These are phyloP conservation scores for Napeogenes inachia DNA, from an alignment of 2,888 invertebrate species.

Conservation along the genomic window DNA sequence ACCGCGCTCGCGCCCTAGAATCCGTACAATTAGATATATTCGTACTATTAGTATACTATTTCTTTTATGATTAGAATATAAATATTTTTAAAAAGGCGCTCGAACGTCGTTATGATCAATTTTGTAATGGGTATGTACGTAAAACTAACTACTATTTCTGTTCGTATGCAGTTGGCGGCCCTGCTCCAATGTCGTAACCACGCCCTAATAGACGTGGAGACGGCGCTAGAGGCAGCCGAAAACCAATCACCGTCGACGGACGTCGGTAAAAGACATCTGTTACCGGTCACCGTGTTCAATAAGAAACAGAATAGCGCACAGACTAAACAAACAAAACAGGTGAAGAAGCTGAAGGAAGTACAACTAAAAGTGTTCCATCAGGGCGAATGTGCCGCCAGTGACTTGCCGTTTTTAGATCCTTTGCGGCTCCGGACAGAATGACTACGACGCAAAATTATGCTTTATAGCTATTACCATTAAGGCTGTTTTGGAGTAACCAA, in stretches of 20 bases:
- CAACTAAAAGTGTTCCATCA: constrained; percentile 66
- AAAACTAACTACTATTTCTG: background rate
- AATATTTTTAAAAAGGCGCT: too few species aligned
- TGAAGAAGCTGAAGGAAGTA: constrained; percentile 57
- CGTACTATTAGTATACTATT: background rate
- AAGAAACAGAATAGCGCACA: constrained; percentile 26
- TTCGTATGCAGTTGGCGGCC: constrained; percentile 53
- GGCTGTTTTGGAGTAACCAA: constrained; percentile 2
- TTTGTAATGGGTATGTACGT: too few species aligned
- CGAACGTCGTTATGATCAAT: too few species aligned
- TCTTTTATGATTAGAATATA: too few species aligned
- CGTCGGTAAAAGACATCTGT: constrained; percentile 46
- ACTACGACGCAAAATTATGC: constrained; percentile 54
- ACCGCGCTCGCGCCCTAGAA: background rate
- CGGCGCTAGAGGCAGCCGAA: constrained; percentile 73
- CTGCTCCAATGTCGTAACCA: constrained; percentile 67
- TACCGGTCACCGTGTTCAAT: constrained; percentile 48
- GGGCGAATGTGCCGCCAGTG: constrained; percentile 52
- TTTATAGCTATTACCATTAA: constrained; percentile 57
- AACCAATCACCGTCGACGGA: constrained; percentile 45
- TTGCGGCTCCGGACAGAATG: constrained; percentile 64
- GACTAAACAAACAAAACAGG: constrained; percentile 33
- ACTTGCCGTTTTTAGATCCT: constrained; percentile 62
- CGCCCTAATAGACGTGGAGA: constrained; percentile 70
- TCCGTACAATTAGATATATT: background rate